These are phyloP conservation scores for Agrochola circellaris DNA, from an alignment of 2,888 invertebrate species.

Conservation along the genomic window DNA sequence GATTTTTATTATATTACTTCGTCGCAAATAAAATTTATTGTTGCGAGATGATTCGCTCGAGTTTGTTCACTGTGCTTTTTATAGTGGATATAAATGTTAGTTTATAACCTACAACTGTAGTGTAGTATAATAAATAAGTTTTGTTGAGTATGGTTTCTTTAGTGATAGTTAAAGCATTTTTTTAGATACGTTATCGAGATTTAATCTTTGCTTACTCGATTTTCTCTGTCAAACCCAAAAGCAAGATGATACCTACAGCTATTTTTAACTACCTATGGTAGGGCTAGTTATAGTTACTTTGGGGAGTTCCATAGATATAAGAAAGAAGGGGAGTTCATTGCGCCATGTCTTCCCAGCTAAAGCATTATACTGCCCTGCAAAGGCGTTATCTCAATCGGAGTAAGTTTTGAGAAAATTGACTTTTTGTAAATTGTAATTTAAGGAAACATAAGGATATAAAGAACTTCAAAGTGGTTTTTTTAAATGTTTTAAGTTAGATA, in stretches of 20 bases:
- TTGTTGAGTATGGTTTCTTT: conserved; percentile 28
- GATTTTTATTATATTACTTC: conserved; percentile 57
- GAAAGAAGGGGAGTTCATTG: background rate
- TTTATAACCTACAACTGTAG: conserved; percentile 38
- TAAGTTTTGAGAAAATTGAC: too few species aligned
- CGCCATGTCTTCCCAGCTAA: background rate
- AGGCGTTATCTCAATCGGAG: too few species aligned
- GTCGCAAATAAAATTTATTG: conserved; percentile 61
- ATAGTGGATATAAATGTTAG: conserved; percentile 47
- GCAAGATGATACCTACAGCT: background rate
- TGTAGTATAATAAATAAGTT: conserved; percentile 46
- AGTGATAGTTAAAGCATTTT: conserved; percentile 13
- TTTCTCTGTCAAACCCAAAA: background rate
- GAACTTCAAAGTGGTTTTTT: too few species aligned
- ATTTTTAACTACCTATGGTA: background rate
- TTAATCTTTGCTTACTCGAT: conserved; percentile 2
- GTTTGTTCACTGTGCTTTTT: conserved; percentile 50
- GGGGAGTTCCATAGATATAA: too few species aligned
- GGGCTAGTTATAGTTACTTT: background rate
- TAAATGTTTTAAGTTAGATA: too few species aligned
- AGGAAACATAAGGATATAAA: too few species aligned
- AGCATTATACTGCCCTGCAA: too few species aligned
- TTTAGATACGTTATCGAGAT: background rate
- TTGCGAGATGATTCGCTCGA: conserved; percentile 39
- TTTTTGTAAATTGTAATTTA: too few species aligned